A percentile compares a stretch with the other conserved stretches of the same genome.
Conservation (phyloP, 1,140 invertebrate genomes). For the Tetranychus cinnabarinus region DNA sequence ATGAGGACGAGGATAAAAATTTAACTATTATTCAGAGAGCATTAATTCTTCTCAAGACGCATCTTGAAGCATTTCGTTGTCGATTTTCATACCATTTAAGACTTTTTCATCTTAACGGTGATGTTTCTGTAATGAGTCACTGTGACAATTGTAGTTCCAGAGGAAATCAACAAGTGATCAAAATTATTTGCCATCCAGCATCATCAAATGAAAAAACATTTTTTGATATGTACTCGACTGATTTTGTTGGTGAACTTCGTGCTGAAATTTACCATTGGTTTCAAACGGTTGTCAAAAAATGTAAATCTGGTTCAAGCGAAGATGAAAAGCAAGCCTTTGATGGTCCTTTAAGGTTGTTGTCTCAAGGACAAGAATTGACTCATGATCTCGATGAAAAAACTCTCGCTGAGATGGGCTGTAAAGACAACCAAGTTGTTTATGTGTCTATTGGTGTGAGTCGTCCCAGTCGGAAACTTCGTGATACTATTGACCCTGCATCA, state of each 20-base stretch:
- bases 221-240: conserved; percentile 46
- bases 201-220: conserved; percentile 42
- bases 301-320: background rate
- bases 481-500: conserved; percentile 13
- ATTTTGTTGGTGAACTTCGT: conserved; percentile 64
- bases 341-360: conserved; percentile 5
- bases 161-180: conserved; percentile 29
- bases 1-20: conserved; percentile 42
- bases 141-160: conserved; percentile 33
- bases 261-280: conserved; percentile 85
- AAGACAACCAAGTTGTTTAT: conserved; percentile 53
- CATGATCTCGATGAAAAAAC: conserved; percentile 81
- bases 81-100: conserved; percentile 62
- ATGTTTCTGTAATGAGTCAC: conserved; percentile 36
- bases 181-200: conserved; percentile 57
- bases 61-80: conserved; percentile 68
- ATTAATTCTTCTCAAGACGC: conserved; percentile 58
- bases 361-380: conserved; percentile 50
- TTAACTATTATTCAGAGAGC: conserved; percentile 69
- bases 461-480: conserved; percentile 32
- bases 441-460: conserved; percentile 57
- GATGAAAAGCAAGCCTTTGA: background rate
- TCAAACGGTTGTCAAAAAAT: conserved; percentile 25
- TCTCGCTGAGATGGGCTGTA: conserved; percentile 65
- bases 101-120: conserved; percentile 54